These are phyloP conservation scores for Caenorhabditis imperialis DNA, from an alignment of 2,888 invertebrate species.

Conservation along the genomic window DNA sequence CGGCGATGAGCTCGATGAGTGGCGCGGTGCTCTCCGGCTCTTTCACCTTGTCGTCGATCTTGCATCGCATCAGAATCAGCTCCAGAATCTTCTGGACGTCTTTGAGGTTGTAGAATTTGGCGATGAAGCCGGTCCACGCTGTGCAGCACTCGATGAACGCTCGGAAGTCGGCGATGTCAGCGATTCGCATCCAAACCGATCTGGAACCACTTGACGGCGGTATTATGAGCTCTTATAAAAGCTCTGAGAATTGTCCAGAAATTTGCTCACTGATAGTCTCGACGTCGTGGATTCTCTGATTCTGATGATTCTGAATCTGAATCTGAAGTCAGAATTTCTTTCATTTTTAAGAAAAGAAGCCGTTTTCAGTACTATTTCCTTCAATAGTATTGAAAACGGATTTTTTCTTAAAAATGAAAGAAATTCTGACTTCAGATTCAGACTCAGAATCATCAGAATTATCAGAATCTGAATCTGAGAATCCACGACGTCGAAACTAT, in stretches of 20 bases:
- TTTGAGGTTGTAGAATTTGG: conserved; percentile 13
- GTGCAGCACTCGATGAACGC: conserved; percentile 30
- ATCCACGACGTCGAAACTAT: no score
- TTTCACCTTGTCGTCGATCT: conserved; percentile 33
- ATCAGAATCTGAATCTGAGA: no score
- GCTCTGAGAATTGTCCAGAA: not conserved
- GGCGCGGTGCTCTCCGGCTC: conserved; percentile 1
- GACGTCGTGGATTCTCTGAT: no score
- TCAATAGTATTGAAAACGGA: no score
- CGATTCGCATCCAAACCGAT: conserved; percentile 38
- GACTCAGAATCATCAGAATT: no score
- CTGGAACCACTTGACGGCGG: conserved; percentile 21
- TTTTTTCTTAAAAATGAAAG: no score
- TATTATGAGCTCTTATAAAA: not conserved
- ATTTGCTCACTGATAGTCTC: no score
- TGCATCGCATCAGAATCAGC: conserved; percentile 17
- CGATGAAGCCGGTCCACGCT: conserved; percentile 24
- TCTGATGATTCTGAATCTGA: no score
- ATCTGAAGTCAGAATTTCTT: no score
- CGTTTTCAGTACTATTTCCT: no score
- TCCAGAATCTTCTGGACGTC: conserved; percentile 30
- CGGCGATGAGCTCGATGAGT: conserved; percentile 26
- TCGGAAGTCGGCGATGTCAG: conserved; percentile 29
- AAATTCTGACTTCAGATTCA: no score
- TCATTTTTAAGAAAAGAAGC: no score